Base-by-base conservation (phyloP, 2,113 vertebrate genomes). In the Hirundichthys speculiger region DNA sequence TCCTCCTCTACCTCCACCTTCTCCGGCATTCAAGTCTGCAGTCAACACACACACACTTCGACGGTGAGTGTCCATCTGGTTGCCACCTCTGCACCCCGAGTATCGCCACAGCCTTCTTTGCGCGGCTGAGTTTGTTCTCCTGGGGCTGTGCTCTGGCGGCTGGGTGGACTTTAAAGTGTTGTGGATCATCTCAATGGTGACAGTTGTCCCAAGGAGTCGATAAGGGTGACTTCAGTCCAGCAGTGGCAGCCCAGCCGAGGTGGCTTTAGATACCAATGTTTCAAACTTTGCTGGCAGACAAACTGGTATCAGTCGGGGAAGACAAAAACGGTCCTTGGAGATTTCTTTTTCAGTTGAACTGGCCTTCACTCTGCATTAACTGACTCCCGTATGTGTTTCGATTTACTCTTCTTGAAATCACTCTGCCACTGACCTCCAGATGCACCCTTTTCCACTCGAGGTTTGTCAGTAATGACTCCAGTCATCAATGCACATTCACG, bases 41-140 rank as follows among this genome's bases (percentile, higher is more conserved):
- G 89, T 55, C 38, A 91, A 69, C 43, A 91, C 89, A 3, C 89
- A 91, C 54, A 91, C 89, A 2, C 89, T 91, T 41, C 66, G 86
- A 5, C 89, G 89, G 49, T 89, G 88, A 20, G 19, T 75, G 34
- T 91, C 86, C 47, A 77, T 66, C 51, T 78, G 77, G 52, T 54
- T 24, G 1, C 75, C 50, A 12, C 64, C 57, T 59, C 84, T 73
- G 80, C 67, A 84, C 63, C 82, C 88, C 0, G 89, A 89, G 71
- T 89, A 90, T 40, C 89, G 81, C 89, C 89, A 91, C 52, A 91
- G 79, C 69, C 34, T 80, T 66, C 89, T 83, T 12, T 85, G 83
- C 0, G 86, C 85, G 0, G 88, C 82, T 1, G 89, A 91, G 64
- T 76, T 75, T 3, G 80, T 78, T 30, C 73, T 84, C 77, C 82